Evolutionary conservation across 2,888 invertebrate genomes (phyloP).

Genomic region (Tetanocera ferruginea): DNA sequence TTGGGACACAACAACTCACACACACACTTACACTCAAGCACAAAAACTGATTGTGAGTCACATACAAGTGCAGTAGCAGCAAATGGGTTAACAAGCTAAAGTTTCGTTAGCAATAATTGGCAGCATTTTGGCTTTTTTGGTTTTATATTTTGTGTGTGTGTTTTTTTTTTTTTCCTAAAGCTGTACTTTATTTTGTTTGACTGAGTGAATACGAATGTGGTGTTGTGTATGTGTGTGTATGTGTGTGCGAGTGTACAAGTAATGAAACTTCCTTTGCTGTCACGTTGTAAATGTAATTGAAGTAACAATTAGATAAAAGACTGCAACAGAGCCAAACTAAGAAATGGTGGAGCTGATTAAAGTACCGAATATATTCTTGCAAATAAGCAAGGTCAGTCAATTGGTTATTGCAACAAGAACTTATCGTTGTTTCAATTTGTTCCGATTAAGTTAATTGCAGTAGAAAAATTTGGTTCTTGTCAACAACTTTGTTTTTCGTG

Average conservation of each 20-base stretch:
- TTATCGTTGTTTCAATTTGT: no score
- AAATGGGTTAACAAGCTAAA: conserved; percentile 20
- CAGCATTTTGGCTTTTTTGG: not conserved
- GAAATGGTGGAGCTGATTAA: not conserved
- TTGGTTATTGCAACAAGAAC: no score
- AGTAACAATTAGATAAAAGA: conserved; percentile 16
- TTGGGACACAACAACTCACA: not conserved
- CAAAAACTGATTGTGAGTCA: not conserved
- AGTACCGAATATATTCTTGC: not conserved
- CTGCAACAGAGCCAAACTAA: not conserved
- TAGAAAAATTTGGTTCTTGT: no score
- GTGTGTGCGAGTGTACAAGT: not conserved
- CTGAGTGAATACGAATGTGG: not conserved
- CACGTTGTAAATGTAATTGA: conserved; percentile 20
- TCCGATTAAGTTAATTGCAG: no score
- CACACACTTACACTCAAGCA: not conserved
- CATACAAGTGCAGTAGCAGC: not conserved
- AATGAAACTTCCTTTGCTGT: conserved; percentile 3
- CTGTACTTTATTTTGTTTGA: not conserved
- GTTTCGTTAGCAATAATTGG: conserved; percentile 21
- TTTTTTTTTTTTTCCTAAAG: not conserved
- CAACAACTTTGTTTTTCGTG: no score
- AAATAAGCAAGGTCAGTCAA: not conserved
- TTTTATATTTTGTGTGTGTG: not conserved
- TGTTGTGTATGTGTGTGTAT: not conserved